Evolutionary conservation across 2,888 invertebrate genomes (phyloP).

Genomic region (Chromoteleia sp.): DNA sequence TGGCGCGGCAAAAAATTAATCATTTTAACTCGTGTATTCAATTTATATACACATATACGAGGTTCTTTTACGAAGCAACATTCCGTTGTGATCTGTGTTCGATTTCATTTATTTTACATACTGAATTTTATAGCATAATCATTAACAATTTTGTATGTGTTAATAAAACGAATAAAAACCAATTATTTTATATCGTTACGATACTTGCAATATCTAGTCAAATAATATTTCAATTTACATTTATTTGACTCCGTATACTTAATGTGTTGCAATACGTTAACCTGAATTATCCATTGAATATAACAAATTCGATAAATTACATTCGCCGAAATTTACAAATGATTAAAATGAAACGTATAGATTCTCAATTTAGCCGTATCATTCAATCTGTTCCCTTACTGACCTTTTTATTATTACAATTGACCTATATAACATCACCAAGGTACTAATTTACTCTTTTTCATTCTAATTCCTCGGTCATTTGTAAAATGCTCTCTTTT

Average conservation of each 20-base stretch:
- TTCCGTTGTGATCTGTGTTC: too few species aligned
- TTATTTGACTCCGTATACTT: background rate
- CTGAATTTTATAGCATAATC: too few species aligned
- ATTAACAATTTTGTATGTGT: too few species aligned
- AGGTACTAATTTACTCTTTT: constrained; percentile 12
- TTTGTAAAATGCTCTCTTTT: background rate
- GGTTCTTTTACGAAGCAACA: too few species aligned
- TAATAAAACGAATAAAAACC: too few species aligned
- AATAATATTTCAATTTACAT: background rate
- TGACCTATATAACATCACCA: constrained; percentile 9
- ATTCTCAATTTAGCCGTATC: background rate
- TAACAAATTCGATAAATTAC: constrained; percentile 4
- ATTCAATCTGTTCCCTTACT: constrained; percentile 15
- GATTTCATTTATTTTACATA: too few species aligned
- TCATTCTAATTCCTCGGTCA: background rate
- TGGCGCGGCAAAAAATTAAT: background rate
- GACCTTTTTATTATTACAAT: constrained; percentile 23
- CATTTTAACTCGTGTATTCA: too few species aligned
- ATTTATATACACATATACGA: too few species aligned
- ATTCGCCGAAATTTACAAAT: constrained; percentile 7
- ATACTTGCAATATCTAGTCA: too few species aligned
- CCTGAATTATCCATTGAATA: background rate
- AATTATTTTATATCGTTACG: too few species aligned
- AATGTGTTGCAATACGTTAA: background rate
- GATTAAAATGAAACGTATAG: constrained; percentile 1